Conservation (phyloP, 2,888 invertebrate genomes). For the Sericinus montela region DNA sequence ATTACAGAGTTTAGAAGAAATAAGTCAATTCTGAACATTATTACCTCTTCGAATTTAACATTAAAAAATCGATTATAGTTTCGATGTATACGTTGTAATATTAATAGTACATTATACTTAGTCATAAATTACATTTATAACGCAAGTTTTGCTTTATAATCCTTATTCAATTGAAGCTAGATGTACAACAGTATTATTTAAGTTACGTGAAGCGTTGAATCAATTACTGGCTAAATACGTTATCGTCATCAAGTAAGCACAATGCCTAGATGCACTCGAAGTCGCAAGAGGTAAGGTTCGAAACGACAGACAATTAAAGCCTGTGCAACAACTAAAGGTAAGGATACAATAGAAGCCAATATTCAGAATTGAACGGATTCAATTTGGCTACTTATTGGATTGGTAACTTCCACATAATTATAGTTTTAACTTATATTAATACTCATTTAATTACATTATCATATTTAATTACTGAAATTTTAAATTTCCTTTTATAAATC, state of each 20-base stretch:
- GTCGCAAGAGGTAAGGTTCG: conserved; percentile 7
- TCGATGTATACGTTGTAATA: no score
- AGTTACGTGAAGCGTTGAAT: conserved; percentile 17
- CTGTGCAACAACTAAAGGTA: conserved; percentile 12
- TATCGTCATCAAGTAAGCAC: conserved; percentile 14
- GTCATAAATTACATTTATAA: no score
- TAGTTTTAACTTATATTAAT: no score
- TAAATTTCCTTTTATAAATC: no score
- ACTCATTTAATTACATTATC: no score
- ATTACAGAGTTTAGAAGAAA: neutral
- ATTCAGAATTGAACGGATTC: neutral
- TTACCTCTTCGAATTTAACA: no score
- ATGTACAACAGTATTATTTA: conserved; percentile 4
- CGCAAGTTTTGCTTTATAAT: neutral
- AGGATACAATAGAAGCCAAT: conserved; percentile 12
- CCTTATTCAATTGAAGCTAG: neutral
- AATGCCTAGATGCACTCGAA: conserved; percentile 16
- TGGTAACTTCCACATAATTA: no score
- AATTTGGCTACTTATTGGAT: no score
- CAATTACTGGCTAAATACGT: conserved; percentile 14
- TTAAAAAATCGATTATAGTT: no score
- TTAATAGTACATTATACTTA: no score
- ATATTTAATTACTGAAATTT: no score
- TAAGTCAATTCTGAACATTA: no score
- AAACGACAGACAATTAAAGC: conserved; percentile 15